Percentiles rank a stretch among this genome's conserved stretches.
phyloP scores from a whole-genome alignment of 2,113 vertebrate genomes.

The Takifugu bimaculatus region DNA sequence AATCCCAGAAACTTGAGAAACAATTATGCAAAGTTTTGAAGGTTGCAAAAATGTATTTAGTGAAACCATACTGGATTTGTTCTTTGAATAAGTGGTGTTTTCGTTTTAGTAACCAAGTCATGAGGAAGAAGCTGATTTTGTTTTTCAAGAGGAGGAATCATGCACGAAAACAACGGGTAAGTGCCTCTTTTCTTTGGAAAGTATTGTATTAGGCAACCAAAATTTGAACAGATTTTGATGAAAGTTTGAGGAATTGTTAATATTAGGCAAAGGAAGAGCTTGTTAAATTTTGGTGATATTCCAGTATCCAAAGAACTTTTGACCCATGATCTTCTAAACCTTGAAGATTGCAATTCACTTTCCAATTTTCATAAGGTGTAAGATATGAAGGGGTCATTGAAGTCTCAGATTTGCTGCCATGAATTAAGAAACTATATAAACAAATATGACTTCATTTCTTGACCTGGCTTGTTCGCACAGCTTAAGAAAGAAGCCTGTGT shows the following conservation, averaged over 20 bases:
- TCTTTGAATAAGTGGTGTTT: slow-evolving; percentile 22
- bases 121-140: slow-evolving; percentile 98
- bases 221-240: too few species aligned
- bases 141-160: slow-evolving; percentile 99
- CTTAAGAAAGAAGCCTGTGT: slow-evolving; percentile 14
- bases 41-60: not conserved
- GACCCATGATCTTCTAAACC: too few species aligned
- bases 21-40: not conserved
- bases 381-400: not conserved
- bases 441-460: too few species aligned
- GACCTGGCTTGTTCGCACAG: not conserved
- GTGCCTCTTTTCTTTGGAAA: slow-evolving; percentile 32
- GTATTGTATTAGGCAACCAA: too few species aligned
- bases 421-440: not conserved
- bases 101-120: slow-evolving; percentile 92
- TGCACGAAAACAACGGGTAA: slow-evolving; percentile 97
- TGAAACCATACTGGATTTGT: not conserved
- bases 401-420: not conserved
- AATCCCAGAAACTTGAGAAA: too few species aligned
- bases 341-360: too few species aligned
- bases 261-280: too few species aligned
- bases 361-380: too few species aligned
- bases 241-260: too few species aligned
- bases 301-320: too few species aligned
- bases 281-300: too few species aligned